Base-by-base conservation (phyloP, 2,888 invertebrate genomes). In the Steromphala cineraria region DNA sequence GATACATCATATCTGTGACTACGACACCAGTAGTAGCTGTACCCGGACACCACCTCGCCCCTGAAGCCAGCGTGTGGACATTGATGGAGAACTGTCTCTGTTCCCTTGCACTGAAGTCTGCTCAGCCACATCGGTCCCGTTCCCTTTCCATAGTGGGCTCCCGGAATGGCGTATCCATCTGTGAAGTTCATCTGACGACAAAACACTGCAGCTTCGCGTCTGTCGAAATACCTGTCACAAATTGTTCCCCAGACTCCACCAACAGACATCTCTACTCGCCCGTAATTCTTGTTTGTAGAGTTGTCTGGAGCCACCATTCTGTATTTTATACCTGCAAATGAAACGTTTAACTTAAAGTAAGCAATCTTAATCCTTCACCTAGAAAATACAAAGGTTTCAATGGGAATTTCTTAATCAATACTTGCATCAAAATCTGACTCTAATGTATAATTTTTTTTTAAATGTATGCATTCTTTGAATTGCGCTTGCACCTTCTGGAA, bases 211-310 rank as follows among this genome's bases (percentile, higher is more conserved):
- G 96, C 96, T 87, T 96, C 95, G 21, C 93, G 94, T 83, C 96
- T 92, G 19, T 95, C 96, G 91, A 96, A 96, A 86, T 95, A 95
- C 85, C 96, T 96, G 89, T 96, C 96, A 91, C 96, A 96, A 5
- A 97, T 94, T 82, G 95, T 95, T 0, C 96, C 96, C 95, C 96
- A 96, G 80, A 94, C 94, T 0, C 95, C 96, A 83, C 93, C 92
- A 95, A 96, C 95, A 93, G 95, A 95, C 3, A 96, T 95, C 94
- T 96, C 96, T 7, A 96, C 93, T 7, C 90, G 87, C 1, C 92
- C 92, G 46, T 84, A 82, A 15, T 83, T 78, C 2, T 74, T 28
- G 7, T 62, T 31, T 28, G 67, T 31, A 13, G 75, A 36, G 21
- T 80, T 81, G 2, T 78, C 83, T 8, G 83, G 81, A n/a, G 79